Percentiles rank a stretch among this genome's conserved stretches.
phyloP scores from a whole-genome alignment of 1,140 invertebrate genomes.

The Drosophila yakuba region DNA sequence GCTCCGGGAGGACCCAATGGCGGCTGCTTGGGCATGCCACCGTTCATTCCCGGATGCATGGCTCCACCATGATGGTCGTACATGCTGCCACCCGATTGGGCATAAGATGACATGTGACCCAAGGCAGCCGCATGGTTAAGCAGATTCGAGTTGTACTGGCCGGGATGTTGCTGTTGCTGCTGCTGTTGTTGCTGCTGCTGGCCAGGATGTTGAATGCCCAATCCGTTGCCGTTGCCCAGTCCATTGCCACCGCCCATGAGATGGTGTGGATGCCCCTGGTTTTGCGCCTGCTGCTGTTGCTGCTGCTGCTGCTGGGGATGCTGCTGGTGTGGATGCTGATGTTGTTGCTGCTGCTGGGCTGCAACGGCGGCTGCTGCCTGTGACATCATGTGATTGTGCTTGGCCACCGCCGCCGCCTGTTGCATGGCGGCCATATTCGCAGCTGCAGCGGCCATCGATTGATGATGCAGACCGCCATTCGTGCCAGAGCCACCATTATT shows the following conservation, averaged over 20 bases:
- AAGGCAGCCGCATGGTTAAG: slow-evolving; percentile 77
- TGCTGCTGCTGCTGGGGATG: slow-evolving; percentile 67
- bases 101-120: slow-evolving; percentile 70
- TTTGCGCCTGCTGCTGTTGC: slow-evolving; percentile 72
- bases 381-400: slow-evolving; percentile 84
- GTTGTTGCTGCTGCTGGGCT: slow-evolving; percentile 73
- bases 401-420: slow-evolving; percentile 77
- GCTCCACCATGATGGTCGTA: slow-evolving; percentile 78
- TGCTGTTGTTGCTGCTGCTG: slow-evolving; percentile 65
- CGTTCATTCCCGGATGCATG: slow-evolving; percentile 81
- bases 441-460: slow-evolving; percentile 72
- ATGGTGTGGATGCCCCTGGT: slow-evolving; percentile 71
- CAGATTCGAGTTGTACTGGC: slow-evolving; percentile 79
- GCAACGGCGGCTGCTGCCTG: slow-evolving; percentile 75
- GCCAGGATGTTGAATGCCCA: slow-evolving; percentile 59
- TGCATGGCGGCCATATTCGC: slow-evolving; percentile 81
- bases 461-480: slow-evolving; percentile 80
- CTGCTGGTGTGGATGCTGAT: slow-evolving; percentile 54
- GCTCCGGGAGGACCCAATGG: slow-evolving; percentile 56
- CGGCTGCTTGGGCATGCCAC: slow-evolving; percentile 76
- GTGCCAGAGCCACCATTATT: slow-evolving; percentile 57
- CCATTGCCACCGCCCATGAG: slow-evolving; percentile 72
- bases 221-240: slow-evolving; percentile 64
- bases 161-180: slow-evolving; percentile 70
- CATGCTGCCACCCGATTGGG: slow-evolving; percentile 68